These are phyloP conservation scores for Gopherus flavomarginatus DNA, from an alignment of 2,113 vertebrate species.

Conservation along the genomic window DNA sequence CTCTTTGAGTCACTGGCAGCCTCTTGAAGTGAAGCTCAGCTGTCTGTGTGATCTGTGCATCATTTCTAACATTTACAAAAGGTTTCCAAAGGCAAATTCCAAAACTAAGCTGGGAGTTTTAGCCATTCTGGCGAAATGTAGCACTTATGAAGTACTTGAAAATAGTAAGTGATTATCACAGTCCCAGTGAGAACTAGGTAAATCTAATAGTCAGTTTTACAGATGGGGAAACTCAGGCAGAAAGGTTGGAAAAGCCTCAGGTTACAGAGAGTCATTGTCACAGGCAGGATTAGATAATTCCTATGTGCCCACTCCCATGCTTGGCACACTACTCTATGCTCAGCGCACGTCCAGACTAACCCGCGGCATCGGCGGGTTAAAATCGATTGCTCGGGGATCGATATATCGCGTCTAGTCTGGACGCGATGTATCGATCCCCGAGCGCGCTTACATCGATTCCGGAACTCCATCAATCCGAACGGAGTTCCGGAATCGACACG, in stretches of 20 bases:
- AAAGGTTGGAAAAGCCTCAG: neutral
- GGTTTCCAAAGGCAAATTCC: constrained; percentile 3
- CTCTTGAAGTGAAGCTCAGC: constrained; percentile 29
- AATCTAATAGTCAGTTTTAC: neutral
- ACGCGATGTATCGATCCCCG: too few species aligned
- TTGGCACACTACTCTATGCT: neutral
- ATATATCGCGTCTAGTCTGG: too few species aligned
- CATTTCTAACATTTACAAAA: neutral
- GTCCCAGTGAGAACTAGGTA: neutral
- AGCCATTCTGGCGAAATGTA: too few species aligned
- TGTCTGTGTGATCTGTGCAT: constrained; percentile 12
- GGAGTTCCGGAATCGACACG: too few species aligned
- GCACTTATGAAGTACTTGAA: neutral
- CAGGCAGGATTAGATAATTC: neutral
- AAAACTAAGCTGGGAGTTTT: neutral
- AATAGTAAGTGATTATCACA: neutral
- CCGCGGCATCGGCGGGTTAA: too few species aligned
- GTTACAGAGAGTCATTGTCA: rapidly evolving
- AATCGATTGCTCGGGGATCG: too few species aligned
- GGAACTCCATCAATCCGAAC: too few species aligned
- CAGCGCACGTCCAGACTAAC: too few species aligned
- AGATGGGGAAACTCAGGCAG: neutral
- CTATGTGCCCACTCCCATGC: neutral
- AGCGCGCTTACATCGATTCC: too few species aligned
- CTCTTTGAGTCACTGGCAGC: constrained; percentile 38